Evolutionary conservation across 1,140 invertebrate genomes (phyloP), one percentile per base, ranked within the genome.

Genomic region (Vanessa atalanta): DNA sequence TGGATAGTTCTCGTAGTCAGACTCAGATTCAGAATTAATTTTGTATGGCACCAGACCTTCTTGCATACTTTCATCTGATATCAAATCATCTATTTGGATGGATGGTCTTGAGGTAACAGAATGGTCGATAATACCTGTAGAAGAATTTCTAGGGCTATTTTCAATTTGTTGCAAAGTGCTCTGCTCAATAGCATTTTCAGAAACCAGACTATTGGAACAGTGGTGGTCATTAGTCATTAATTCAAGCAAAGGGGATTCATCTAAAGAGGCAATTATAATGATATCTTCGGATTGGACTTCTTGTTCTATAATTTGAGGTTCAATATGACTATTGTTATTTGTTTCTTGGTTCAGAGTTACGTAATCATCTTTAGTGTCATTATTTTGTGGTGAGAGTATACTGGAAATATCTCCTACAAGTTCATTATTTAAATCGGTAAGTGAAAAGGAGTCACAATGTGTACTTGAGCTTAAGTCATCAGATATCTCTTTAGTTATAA

Each of bases 11-110:
- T n/a, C 50, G 50, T 53, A 53, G n/a, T 53, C 50, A 53, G 50
- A 53, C 50, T 53, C n/a, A n/a, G 50, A 53, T n/a, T n/a, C 14
- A n/a, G 50, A 53, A n/a, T 53, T 53, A 53, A 53, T 53, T 53
- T 53, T n/a, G n/a, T 31, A 53, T 53, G 50, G 50, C n/a, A 53
- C 50, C 50, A 53, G 50, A n/a, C 50, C 14, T 53, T 53, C n/a
- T 53, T 53, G 50, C 50, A 53, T 53, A 53, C 13, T 53, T 53
- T n/a, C 50, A 53, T 53, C 50, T 53, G 14, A 53, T 53, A 53
- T 53, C 50, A 53, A 53, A 51, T 51, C 50, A 51, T 51, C 50
- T 51, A 51, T 51, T 51, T 51, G 50, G 50, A 51, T 51, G 50
- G 50, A 51, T 51, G 47, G 47, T 48, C 8, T 48, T 51, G 50